Percentiles rank a stretch among this genome's conserved stretches.
phyloP scores from a whole-genome alignment of 2,888 invertebrate species.

The Teinopalpus imperialis region DNA sequence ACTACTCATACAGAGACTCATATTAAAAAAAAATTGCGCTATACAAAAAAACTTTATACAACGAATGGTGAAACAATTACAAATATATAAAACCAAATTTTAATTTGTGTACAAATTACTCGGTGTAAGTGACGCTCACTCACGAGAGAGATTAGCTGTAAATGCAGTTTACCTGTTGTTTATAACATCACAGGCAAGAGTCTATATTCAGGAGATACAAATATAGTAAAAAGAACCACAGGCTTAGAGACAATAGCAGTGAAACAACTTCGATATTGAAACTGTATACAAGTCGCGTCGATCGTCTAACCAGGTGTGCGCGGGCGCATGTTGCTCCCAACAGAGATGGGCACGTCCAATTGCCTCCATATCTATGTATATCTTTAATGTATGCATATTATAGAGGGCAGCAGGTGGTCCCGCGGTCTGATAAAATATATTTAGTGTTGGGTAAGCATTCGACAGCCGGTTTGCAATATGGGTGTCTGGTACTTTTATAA shows the following conservation, averaged over 20 bases:
- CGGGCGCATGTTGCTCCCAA: slow-evolving; percentile 13
- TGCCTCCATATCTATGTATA: slow-evolving; percentile 21
- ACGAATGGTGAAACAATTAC: too few relatives aligned
- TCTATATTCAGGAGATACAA: not conserved
- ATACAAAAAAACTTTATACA: too few relatives aligned
- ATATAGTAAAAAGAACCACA: not conserved
- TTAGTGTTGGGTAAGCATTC: slow-evolving; percentile 21
- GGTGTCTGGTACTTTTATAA: slow-evolving; percentile 10
- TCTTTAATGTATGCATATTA: slow-evolving; percentile 19
- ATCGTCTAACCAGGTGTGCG: slow-evolving; percentile 27
- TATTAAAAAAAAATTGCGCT: too few relatives aligned
- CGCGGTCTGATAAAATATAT: slow-evolving; percentile 23
- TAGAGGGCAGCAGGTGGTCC: slow-evolving; percentile 24
- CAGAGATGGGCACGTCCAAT: slow-evolving; percentile 25
- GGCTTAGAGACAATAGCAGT: not conserved
- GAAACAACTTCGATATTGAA: slow-evolving; percentile 2
- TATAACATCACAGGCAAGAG: too few relatives aligned
- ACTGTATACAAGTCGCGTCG: slow-evolving; percentile 1
- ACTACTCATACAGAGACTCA: too few relatives aligned
- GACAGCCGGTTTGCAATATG: slow-evolving; percentile 25
- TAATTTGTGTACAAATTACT: too few relatives aligned
- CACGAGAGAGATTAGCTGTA: too few relatives aligned
- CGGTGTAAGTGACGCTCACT: too few relatives aligned
- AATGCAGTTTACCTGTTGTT: too few relatives aligned
- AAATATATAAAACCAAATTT: too few relatives aligned